phyloP scores from a whole-genome alignment of 2,797 vertebrate species.

The Sebastiscus albofasciatus region DNA sequence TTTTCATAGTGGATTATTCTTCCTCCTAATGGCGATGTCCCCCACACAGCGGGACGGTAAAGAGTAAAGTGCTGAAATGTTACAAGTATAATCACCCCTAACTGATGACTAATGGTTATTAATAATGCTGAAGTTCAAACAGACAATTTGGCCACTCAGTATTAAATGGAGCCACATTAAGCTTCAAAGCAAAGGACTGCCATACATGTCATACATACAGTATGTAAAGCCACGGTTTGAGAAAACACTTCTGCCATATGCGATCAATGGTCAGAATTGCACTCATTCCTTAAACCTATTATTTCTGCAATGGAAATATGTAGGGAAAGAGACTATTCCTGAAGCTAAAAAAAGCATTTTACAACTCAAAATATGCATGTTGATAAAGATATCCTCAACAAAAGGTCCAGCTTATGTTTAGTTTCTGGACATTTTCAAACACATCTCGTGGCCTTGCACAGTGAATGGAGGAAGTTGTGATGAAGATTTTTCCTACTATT shows the following conservation, averaged over 20 bases:
- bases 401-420: neutral
- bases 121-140: constrained; percentile 41
- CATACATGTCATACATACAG: neutral
- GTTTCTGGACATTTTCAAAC: neutral
- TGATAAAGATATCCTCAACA: neutral
- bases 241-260: neutral
- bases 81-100: constrained; percentile 78
- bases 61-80: constrained; percentile 69
- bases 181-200: constrained; percentile 7
- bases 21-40: constrained; percentile 79
- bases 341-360: neutral
- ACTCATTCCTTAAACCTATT: neutral
- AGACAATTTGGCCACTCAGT: neutral
- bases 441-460: neutral
- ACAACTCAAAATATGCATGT: neutral
- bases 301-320: neutral
- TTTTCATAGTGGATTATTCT: constrained; percentile 82
- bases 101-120: constrained; percentile 55
- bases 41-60: constrained; percentile 53
- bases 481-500: neutral
- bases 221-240: neutral
- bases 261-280: neutral
- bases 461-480: neutral
- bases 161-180: neutral
- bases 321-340: neutral